Evolutionary conservation across 1,140 invertebrate species (phyloP).

Genomic region (Phthorimaea operculella): DNA sequence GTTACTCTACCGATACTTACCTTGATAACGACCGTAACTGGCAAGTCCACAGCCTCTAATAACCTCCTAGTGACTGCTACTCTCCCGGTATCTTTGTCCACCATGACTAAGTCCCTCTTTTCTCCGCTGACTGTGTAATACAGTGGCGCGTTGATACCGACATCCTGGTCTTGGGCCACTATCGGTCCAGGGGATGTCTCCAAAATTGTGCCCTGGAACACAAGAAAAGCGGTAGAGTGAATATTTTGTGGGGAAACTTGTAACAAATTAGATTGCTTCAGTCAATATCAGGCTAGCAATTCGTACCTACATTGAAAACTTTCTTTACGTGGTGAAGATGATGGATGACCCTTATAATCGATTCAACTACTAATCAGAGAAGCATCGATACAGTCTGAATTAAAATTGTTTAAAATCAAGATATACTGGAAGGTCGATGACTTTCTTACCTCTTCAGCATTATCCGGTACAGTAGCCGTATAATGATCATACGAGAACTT

Average conservation of each 20-base stretch:
- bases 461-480: constrained; percentile 74
- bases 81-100: constrained; percentile 60
- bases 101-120: constrained; percentile 62
- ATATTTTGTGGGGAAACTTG: no score
- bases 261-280: no score
- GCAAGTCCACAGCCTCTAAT: constrained; percentile 72
- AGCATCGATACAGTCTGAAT: no score
- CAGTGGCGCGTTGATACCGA: constrained; percentile 81
- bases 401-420: no score
- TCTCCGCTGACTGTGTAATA: constrained; percentile 75
- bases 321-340: no score
- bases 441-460: constrained; percentile 67
- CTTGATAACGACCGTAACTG: constrained; percentile 79
- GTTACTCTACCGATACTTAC: constrained; percentile 24
- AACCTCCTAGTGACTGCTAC: constrained; percentile 72
- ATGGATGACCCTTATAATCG: no score
- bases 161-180: constrained; percentile 82
- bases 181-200: constrained; percentile 71
- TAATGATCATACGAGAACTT: constrained; percentile 83
- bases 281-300: no score
- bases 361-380: no score
- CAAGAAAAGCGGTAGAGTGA: no score
- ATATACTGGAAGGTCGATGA: no score
- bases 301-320: no score
- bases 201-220: constrained; percentile 69